A percentile compares a stretch with the other conserved stretches of the same genome.
Evolutionary conservation across 2,888 invertebrate species (phyloP).

Genomic region (Pristionchus exspectatus): DNA sequence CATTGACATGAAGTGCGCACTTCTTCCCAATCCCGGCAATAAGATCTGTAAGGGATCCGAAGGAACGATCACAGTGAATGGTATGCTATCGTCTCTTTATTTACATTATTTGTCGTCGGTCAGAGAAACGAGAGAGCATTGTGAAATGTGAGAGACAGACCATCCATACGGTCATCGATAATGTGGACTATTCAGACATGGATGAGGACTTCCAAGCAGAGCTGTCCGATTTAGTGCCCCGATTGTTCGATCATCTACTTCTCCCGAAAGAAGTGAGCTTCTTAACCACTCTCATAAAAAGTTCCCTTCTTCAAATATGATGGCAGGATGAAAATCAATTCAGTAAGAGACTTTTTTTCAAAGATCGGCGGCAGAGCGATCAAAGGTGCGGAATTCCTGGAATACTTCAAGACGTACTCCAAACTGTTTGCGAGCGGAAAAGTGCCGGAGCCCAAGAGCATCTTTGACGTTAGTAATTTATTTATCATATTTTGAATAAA

Average conservation of each 20-base stretch:
- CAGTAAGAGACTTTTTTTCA: background rate
- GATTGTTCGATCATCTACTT: background rate
- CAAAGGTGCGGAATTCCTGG: background rate
- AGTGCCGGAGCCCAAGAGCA: constrained; percentile 31
- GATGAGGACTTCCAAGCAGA: background rate
- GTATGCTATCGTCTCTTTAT: background rate
- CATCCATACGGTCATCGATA: no score
- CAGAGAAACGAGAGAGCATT: background rate
- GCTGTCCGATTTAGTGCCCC: constrained; percentile 5
- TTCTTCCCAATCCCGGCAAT: background rate
- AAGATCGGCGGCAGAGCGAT: background rate
- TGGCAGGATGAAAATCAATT: no score
- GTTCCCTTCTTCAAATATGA: no score
- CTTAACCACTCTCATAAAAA: no score
- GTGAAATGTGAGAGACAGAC: no score
- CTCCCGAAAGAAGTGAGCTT: background rate
- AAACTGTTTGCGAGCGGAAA: constrained; percentile 30
- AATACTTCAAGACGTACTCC: constrained; percentile 1
- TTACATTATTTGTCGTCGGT: background rate
- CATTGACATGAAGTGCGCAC: constrained; percentile 20
- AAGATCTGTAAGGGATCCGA: constrained; percentile 38
- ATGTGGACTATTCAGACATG: background rate
- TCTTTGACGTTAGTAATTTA: background rate
- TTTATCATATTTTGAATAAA: background rate
- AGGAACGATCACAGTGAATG: background rate